Evolutionary conservation across 2,113 vertebrate genomes (phyloP), one percentile per base, ranked within the genome.

Genomic region (Trogon surrucura): DNA sequence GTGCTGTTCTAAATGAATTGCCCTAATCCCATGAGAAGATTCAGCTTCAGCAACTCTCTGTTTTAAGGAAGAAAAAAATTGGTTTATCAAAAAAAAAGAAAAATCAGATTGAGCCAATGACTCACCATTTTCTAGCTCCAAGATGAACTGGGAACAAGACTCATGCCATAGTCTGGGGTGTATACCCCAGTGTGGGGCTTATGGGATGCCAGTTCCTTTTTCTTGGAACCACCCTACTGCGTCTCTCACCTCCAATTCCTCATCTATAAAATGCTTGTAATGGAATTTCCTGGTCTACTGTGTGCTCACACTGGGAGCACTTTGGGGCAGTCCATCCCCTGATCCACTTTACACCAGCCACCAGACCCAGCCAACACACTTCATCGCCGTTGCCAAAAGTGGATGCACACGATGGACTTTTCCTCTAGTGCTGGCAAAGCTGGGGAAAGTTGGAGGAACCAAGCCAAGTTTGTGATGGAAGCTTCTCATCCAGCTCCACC

Each of bases 341-440:
- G 13, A 5, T 45, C 44, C 26, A 25, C 34, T 65, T 60, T 21
- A 44, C 54, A 19, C 30, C 6, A 17, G 3, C 5, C 4, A 0
- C 13, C 1, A 1, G 45, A 75, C 51, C 21, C 16, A 6, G 45
- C 21, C 61, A 32, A 29, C 0, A 0, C 0, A 0, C 73, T 88
- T 74, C 78, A 47, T 29, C 10, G 27, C 21, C 45, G 38, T 23
- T 2, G 0, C 44, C 48, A 15, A 6, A 15, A 56, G 27, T 2
- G 11, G 32, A n/a, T 8, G 27, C 26, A 10, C 22, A 5, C 0
- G 1, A 18, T 7, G 38, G 50, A 14, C 4, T 50, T 54, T 14
- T 44, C 29, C 47, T 65, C 50, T 5, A 8, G 29, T 38, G 16
- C 34, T 41, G 36, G 27, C 23, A 86, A 77, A 58, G 22, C 23